Evolutionary conservation across 1,140 invertebrate species (phyloP).

Genomic region (Papilio helenus): DNA sequence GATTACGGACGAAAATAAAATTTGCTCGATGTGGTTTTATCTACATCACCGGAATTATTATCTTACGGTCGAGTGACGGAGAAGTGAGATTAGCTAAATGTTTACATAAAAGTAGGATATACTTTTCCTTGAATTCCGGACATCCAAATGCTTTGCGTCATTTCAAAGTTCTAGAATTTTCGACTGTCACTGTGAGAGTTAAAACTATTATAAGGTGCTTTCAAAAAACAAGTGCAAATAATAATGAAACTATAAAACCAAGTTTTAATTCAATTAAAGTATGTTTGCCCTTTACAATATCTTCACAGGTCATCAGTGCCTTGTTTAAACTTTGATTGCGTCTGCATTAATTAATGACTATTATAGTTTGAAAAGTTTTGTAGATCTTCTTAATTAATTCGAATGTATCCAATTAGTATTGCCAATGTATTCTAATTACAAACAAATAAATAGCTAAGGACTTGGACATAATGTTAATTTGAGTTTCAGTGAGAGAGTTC

Average conservation of each 20-base stretch:
- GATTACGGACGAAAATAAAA: slow-evolving; percentile 37
- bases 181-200: neutral
- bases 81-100: neutral
- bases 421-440: neutral
- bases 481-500: too few species aligned
- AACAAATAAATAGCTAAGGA: neutral
- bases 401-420: neutral
- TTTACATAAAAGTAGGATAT: neutral
- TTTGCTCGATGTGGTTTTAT: slow-evolving; percentile 17
- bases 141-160: neutral
- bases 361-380: slow-evolving; percentile 6
- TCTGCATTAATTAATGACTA: slow-evolving; percentile 1
- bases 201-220: neutral
- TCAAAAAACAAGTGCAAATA: neutral
- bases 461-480: neutral
- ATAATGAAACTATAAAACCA: neutral
- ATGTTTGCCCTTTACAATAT: neutral
- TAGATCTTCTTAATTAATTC: neutral
- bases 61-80: neutral
- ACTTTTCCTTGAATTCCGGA: neutral
- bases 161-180: neutral
- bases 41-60: neutral
- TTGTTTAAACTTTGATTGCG: slow-evolving; percentile 1
- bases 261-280: neutral
- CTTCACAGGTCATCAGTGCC: neutral